Base-by-base conservation (phyloP, 2,888 invertebrate genomes). In the Apotomis capreana region DNA sequence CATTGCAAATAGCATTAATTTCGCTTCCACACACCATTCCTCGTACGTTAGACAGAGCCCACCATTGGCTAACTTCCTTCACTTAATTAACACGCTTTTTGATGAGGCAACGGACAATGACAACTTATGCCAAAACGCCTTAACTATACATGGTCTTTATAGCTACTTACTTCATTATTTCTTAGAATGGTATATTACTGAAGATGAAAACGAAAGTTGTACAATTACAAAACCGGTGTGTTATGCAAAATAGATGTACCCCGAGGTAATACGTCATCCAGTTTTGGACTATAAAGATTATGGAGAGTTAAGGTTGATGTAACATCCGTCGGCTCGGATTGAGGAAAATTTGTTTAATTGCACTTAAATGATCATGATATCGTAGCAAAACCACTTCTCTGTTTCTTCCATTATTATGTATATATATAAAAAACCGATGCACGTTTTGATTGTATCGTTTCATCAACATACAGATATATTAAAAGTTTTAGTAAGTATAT, bases 161-260 rank as follows among this genome's bases (percentile, higher is more conserved):
- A 37, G 36, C 49, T 40, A 9, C 49, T 58, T 58, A 58, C 37
- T 58, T 12, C 58, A 58, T 49, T 26, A 9, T 26, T 61, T 49
- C 61, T 61, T 26, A 63, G 61, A 3, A 12, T 57, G 12, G 26
- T 37, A 58, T 58, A 10, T 61, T 61, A 51, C 68, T 72, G 72
- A 72, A 72, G 72, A 72, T 70, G 78, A 82, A 87, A 88, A 85
- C 75, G 87, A 88, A 89, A 87, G 89, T 88, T 85, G 87, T 79
- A 81, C 85, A 85, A 87, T 88, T 87, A 85, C 81, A 69, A 79
- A 81, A 84, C 83, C 81, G 78, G 82, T 78, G 77, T 79, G 84
- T 88, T 88, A 87, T 83, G 83, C 86, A 87, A 88, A 84, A 80
- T 80, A 84, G 82, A 81, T 80, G 67, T 71, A 71, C 61, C 74